Evolutionary conservation across 2,797 vertebrate species (phyloP), one percentile per base, ranked within the genome.

Genomic region (Enteromius trimaculatus): DNA sequence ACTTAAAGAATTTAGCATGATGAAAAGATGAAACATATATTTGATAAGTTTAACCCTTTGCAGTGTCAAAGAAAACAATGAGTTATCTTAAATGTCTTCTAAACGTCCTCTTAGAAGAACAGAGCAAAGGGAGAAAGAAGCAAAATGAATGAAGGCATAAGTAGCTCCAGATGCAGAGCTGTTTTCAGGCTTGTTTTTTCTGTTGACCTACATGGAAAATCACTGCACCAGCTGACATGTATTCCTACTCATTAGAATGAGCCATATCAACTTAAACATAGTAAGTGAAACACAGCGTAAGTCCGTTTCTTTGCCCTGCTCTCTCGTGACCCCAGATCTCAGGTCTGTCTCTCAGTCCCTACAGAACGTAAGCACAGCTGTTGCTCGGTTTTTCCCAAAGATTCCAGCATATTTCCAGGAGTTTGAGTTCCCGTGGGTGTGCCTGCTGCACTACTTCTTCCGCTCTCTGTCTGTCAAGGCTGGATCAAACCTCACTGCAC

Each of bases 361-460:
- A 23, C 65, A 81, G 49, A 81, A 82, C 44, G 81, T 75, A 84
- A 75, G 77, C 83, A 86, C 77, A 85, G 65, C 83, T 79, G 83
- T 64, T 85, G 72, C 58, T 64, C 64, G 58, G 69, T 31, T 86
- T 79, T 83, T 85, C 86, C 79, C 84, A 81, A 69, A 83, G 84
- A 83, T 72, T 72, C 70, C 79, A 49, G 78, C 84, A 69, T 82
- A 86, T 69, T 71, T 80, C 72, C 86, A 34, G 29, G 47, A 86
- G 23, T 47, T 69, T 49, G 55, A 68, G 80, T 69, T 55, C 78
- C 81, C 76, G 66, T 37, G 66, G 51, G 37, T 26, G 64, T 88
- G 72, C 6, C 21, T 60, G 31, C 65, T 26, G 39, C 76, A 23
- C 53, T 37, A 7, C 11, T 81, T 77, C 58, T 78, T 77, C 75